Evolutionary conservation across 2,113 vertebrate genomes (phyloP).

Genomic region (Puma concolor): DNA sequence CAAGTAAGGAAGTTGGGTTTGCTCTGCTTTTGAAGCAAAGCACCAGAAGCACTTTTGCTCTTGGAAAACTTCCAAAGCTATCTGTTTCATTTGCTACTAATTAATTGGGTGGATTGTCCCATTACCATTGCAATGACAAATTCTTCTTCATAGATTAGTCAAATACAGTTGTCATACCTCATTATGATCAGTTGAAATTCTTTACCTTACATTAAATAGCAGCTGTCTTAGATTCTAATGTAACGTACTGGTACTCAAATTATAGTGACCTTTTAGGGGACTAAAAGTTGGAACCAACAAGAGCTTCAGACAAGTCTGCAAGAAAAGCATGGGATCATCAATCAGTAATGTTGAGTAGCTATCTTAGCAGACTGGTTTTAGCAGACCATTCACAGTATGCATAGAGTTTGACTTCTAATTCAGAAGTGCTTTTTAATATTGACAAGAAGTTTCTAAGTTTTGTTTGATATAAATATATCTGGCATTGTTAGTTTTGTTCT

Average conservation of each 20-base stretch:
- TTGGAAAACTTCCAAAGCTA: conserved; percentile 46
- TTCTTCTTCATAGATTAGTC: conserved; percentile 42
- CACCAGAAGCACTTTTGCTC: not conserved
- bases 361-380: not conserved
- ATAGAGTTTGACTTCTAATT: not conserved
- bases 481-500: not conserved
- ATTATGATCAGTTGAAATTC: conserved; percentile 65
- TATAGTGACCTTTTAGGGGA: not conserved
- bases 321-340: not conserved
- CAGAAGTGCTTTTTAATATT: not conserved
- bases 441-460: not conserved
- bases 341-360: not conserved
- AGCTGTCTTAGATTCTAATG: conserved; percentile 12
- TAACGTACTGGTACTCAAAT: not conserved
- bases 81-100: conserved; percentile 50
- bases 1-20: not conserved
- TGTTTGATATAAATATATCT: not conserved
- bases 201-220: conserved; percentile 55
- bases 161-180: conserved; percentile 66
- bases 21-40: not conserved
- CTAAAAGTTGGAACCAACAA: not conserved
- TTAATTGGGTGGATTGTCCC: conserved; percentile 60
- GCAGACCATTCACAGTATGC: not conserved
- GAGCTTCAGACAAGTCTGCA: not conserved
- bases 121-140: conserved; percentile 51